Percentiles rank a stretch among this genome's conserved stretches.
phyloP scores from a whole-genome alignment of 2,888 invertebrate species.

The Prostheceraeus crozeri region DNA sequence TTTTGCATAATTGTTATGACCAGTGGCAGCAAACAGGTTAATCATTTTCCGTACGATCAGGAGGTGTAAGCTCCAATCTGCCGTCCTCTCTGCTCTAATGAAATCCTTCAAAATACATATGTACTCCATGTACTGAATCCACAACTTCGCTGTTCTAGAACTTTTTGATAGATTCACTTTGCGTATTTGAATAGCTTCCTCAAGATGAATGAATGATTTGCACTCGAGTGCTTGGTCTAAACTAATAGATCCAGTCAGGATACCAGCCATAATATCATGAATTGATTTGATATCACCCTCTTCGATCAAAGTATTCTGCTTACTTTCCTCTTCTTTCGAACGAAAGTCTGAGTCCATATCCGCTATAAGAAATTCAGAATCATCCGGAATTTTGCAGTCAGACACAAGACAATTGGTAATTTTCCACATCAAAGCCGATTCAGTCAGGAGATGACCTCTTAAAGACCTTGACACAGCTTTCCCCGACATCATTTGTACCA shows the following conservation, averaged over 20 bases:
- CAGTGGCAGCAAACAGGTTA: conserved; percentile 40
- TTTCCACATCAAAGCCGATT: conserved; percentile 13
- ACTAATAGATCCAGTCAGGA: conserved; percentile 11
- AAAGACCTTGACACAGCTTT: conserved; percentile 15
- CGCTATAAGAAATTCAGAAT: neutral
- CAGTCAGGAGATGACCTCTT: conserved; percentile 3
- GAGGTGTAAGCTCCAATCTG: conserved; percentile 37
- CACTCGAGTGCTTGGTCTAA: neutral
- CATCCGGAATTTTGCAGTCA: neutral
- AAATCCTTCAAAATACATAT: conserved; percentile 13
- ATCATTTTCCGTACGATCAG: conserved; percentile 37
- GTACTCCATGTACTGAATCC: conserved; percentile 6
- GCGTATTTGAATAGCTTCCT: conserved; percentile 2
- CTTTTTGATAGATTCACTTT: conserved; percentile 17
- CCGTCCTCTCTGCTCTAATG: too few relatives aligned
- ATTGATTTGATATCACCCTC: conserved; percentile 2
- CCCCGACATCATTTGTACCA: conserved; percentile 1
- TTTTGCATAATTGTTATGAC: conserved; percentile 44
- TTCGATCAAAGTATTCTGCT: neutral
- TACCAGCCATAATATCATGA: neutral
- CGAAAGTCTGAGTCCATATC: conserved; percentile 1
- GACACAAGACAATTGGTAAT: neutral
- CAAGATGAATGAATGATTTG: conserved; percentile 18
- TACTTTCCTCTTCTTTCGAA: neutral
- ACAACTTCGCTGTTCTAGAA: conserved; percentile 9